phyloP scores from a whole-genome alignment of 2,797 vertebrate species.

The Trichosurus vulpecula region DNA sequence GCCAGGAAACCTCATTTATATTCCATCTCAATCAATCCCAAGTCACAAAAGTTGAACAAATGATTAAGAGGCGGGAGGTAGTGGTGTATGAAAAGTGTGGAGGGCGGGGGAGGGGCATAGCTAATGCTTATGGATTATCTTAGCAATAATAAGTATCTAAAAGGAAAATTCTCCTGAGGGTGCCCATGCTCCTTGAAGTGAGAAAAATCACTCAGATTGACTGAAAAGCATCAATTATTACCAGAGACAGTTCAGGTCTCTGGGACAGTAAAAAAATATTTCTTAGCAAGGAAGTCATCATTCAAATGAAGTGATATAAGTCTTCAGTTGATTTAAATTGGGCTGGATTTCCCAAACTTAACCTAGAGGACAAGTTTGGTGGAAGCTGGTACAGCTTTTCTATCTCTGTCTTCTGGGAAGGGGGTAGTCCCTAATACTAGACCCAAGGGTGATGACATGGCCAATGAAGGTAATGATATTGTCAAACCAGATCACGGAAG shows the following conservation, averaged over 20 bases:
- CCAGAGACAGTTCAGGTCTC: neutral
- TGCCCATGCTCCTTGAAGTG: neutral
- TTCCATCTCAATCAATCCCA: neutral
- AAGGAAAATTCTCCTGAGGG: neutral
- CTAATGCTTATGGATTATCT: neutral
- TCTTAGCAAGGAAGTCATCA: neutral
- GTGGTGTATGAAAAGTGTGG: no score
- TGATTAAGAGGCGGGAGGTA: neutral
- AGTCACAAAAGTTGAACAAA: neutral
- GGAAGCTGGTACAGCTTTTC: neutral
- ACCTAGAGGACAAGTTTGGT: neutral
- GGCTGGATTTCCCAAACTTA: neutral
- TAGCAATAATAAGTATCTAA: neutral
- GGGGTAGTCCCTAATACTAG: neutral
- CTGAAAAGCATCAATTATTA: neutral
- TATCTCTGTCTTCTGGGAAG: neutral
- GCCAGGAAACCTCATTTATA: conserved; percentile 1
- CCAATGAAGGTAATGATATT: neutral
- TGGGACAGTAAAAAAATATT: neutral
- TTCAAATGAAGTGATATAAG: conserved; percentile 30
- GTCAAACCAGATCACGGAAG: neutral
- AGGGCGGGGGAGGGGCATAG: neutral
- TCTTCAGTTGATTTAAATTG: neutral
- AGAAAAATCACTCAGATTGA: neutral
- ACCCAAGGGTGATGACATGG: neutral